These are phyloP conservation scores for Hyperoplus lanceolatus DNA, from an alignment of 2,797 vertebrate species.

Conservation along the genomic window DNA sequence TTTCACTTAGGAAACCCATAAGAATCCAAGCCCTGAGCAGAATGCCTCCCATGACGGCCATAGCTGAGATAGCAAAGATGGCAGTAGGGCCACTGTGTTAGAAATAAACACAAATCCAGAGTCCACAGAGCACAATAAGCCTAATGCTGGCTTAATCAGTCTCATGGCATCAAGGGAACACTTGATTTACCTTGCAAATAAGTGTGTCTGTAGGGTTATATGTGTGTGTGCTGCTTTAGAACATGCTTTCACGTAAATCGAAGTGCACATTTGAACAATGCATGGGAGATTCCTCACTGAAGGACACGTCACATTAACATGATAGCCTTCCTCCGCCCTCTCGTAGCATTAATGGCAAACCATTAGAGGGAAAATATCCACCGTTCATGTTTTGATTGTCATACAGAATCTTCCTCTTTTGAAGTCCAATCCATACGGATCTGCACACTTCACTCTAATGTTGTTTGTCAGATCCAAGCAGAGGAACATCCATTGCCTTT, in stretches of 20 bases:
- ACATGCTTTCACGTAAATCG: conserved; percentile 31
- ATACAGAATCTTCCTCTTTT: conserved; percentile 45
- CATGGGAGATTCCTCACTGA: conserved; percentile 23
- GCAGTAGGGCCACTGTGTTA: conserved; percentile 65
- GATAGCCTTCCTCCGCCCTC: conserved; percentile 42
- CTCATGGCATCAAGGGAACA: conserved; percentile 45
- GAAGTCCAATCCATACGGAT: conserved; percentile 58
- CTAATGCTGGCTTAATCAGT: conserved; percentile 56
- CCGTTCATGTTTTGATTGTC: conserved; percentile 43
- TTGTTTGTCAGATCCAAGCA: conserved; percentile 60
- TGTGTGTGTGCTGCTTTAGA: neutral
- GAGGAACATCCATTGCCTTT: conserved; percentile 50
- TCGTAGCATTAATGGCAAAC: conserved; percentile 29
- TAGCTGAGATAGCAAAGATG: conserved; percentile 77
- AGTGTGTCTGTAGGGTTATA: conserved; percentile 9
- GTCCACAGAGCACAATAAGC: conserved; percentile 67
- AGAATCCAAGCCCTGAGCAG: conserved; percentile 74
- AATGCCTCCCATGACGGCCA: conserved; percentile 79
- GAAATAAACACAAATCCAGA: conserved; percentile 69
- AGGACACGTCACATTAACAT: conserved; percentile 47
- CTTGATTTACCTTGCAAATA: conserved; percentile 44
- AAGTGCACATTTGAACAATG: conserved; percentile 20
- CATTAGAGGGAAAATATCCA: conserved; percentile 12
- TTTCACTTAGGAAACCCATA: conserved; percentile 83
- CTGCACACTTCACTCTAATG: conserved; percentile 60